Evolutionary conservation across 2,113 vertebrate genomes (phyloP).

Genomic region (Nestor notabilis): DNA sequence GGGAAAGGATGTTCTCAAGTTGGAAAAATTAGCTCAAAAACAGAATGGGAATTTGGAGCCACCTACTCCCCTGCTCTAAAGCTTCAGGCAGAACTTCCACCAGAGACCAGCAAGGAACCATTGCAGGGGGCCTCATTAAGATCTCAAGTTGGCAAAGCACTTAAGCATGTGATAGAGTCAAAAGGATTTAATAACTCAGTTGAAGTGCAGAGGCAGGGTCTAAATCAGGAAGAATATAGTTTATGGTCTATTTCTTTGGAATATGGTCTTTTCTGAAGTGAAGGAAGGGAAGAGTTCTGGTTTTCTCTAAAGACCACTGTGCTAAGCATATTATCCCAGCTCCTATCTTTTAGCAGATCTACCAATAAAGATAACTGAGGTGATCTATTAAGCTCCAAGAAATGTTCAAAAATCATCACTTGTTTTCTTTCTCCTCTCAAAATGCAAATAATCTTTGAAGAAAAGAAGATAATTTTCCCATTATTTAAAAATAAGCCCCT

Average conservation of each 20-base stretch:
- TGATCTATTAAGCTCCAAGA: background rate
- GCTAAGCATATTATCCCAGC: background rate
- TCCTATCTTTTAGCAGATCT: background rate
- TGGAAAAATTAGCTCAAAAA: background rate
- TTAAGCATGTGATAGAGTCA: background rate
- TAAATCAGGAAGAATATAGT: background rate
- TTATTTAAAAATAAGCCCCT: background rate
- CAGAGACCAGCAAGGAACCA: background rate
- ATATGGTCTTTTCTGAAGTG: background rate
- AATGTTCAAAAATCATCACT: background rate
- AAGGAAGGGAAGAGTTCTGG: background rate
- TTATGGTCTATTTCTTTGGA: background rate
- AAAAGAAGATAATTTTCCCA: background rate
- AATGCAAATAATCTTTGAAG: background rate
- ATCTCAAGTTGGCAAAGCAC: background rate
- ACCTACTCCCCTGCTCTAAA: background rate
- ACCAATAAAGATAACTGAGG: background rate
- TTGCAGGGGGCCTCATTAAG: background rate
- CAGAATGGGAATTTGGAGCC: background rate
- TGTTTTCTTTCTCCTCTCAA: background rate
- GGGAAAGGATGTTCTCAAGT: background rate
- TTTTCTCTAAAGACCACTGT: background rate
- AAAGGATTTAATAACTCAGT: background rate
- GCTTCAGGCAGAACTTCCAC: background rate
- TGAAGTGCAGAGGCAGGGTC: background rate